Evolutionary conservation across 2,888 invertebrate species (phyloP).

Genomic region (Psylliodes chrysocephalus): DNA sequence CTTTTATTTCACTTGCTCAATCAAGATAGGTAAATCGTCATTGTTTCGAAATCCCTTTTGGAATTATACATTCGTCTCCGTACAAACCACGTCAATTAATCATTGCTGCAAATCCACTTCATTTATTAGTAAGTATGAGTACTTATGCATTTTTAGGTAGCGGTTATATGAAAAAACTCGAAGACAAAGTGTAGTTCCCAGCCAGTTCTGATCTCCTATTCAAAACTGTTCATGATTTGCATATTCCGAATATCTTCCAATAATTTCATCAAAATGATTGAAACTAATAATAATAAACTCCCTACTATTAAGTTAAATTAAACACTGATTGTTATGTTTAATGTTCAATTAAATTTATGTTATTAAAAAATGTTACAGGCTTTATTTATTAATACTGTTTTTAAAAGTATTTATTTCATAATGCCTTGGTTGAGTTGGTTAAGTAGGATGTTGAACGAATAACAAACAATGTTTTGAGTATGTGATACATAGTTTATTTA

Average conservation of each 20-base stretch:
- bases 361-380: too few relatives aligned
- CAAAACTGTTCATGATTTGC: slow-evolving; percentile 56
- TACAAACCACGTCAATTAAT: neutral
- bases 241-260: slow-evolving; percentile 44
- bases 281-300: neutral
- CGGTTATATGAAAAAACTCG: slow-evolving; percentile 24
- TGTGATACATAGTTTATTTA: slow-evolving; percentile 1
- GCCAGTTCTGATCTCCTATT: slow-evolving; percentile 51
- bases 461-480: neutral
- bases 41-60: too few relatives aligned
- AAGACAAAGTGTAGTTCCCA: slow-evolving; percentile 25
- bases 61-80: too few relatives aligned
- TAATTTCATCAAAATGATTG: slow-evolving; percentile 22
- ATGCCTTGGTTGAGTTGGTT: too few relatives aligned
- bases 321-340: too few relatives aligned
- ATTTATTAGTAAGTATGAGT: neutral
- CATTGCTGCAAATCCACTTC: neutral
- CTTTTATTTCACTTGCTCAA: too few relatives aligned
- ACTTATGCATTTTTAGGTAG: slow-evolving; percentile 21
- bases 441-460: too few relatives aligned
- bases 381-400: too few relatives aligned
- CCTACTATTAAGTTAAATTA: too few relatives aligned
- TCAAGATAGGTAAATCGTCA: too few relatives aligned
- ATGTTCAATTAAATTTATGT: too few relatives aligned
- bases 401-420: too few relatives aligned